phyloP scores from a whole-genome alignment of 2,113 vertebrate genomes.

The Periophthalmodon schlosseri region DNA sequence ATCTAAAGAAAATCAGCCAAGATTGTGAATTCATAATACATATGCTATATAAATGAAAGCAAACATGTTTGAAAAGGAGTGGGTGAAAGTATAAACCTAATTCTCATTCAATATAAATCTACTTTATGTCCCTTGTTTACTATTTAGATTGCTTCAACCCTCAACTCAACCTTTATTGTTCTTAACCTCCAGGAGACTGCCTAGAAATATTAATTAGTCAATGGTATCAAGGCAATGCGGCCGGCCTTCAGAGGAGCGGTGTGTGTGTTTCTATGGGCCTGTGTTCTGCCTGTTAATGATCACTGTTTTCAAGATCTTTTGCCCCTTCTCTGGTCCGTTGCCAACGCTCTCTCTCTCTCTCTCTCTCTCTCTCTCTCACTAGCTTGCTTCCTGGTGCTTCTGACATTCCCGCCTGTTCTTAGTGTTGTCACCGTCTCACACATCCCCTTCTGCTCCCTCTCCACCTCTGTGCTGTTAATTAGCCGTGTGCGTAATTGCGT shows the following conservation, averaged over 20 bases:
- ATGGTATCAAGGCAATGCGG: slow-evolving; percentile 59
- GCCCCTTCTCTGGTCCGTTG: slow-evolving; percentile 44
- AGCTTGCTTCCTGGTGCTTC: slow-evolving; percentile 2
- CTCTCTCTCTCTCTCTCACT: neutral
- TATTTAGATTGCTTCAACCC: slow-evolving; percentile 30
- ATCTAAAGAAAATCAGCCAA: too few species aligned
- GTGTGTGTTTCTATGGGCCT: slow-evolving; percentile 33
- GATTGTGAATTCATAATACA: too few species aligned
- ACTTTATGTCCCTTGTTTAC: neutral
- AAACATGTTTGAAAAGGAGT: too few species aligned
- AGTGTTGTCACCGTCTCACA: slow-evolving; percentile 7
- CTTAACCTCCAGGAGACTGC: slow-evolving; percentile 58
- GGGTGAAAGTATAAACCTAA: too few species aligned
- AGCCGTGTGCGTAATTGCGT: slow-evolving; percentile 18
- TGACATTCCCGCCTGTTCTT: slow-evolving; percentile 13
- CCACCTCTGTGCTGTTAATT: slow-evolving; percentile 40
- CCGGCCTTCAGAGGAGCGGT: slow-evolving; percentile 47
- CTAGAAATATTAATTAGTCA: slow-evolving; percentile 68
- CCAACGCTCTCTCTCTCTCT: slow-evolving; percentile 1
- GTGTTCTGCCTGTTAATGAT: slow-evolving; percentile 69
- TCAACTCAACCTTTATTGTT: slow-evolving; percentile 14
- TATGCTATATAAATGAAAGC: too few species aligned
- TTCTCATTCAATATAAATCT: neutral
- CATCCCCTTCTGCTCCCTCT: slow-evolving; percentile 9
- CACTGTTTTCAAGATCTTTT: slow-evolving; percentile 62